Percentiles rank a stretch among this genome's conserved stretches.
Conservation (phyloP, 2,888 invertebrate genomes). For the Loripinus fragilis region DNA sequence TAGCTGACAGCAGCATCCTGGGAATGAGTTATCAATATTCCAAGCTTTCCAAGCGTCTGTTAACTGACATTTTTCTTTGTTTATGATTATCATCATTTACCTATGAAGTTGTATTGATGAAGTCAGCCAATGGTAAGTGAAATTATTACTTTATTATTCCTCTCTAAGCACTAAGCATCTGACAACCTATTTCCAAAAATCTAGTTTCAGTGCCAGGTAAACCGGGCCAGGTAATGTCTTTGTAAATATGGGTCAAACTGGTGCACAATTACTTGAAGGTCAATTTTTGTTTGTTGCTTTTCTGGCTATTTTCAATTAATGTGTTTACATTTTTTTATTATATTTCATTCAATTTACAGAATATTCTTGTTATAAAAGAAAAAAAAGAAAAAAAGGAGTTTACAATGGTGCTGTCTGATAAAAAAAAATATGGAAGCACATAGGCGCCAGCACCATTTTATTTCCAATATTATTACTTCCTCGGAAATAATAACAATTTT, state of each 20-base stretch:
- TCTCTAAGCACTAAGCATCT: not conserved
- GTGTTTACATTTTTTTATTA: not conserved
- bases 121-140: not conserved
- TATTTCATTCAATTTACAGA: not conserved
- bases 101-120: not conserved
- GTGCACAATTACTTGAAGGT: not conserved
- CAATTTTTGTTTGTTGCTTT: no score
- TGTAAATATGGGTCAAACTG: not conserved
- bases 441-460: not conserved
- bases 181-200: no score
- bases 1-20: not conserved
- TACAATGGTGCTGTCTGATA: not conserved
- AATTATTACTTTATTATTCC: not conserved
- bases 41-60: constrained; percentile 4
- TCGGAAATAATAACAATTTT: not conserved
- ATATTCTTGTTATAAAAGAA: not conserved
- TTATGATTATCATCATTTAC: not conserved
- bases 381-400: not conserved
- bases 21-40: not conserved
- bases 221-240: no score
- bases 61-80: constrained; percentile 3
- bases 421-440: constrained; percentile 15
- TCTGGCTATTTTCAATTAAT: no score
- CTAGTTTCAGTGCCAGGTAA: not conserved
- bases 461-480: not conserved